Base-by-base conservation (phyloP, 2,888 invertebrate genomes). In the Acrobasis suavella region DNA sequence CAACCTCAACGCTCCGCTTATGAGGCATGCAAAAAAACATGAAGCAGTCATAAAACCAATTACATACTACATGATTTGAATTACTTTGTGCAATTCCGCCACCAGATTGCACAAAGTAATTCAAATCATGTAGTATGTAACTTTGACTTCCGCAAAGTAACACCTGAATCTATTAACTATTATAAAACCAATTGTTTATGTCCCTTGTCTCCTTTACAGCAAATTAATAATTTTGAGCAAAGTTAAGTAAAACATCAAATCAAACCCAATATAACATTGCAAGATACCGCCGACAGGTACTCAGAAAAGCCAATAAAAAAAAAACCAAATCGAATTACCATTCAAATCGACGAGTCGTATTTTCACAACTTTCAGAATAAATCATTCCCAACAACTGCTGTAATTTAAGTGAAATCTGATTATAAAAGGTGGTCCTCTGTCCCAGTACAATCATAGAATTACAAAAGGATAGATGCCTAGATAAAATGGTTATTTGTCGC, bases 401-500 rank as follows among this genome's bases (percentile, higher is more conserved):
- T 84, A 87, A 87, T 85, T 87, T 83, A 78, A 81, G 75, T 78
- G 68, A 78, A 85, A 87, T 86, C 83, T 83, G 86, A 85, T 87
- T 88, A 87, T 78, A 75, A 76, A 78, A 80, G 81, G 77, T 76
- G 76, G 46, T 16, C 56, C 56, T 56, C 42, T 42, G 22, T 16
- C 56, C n/a, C 56, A 46, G 42, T 14, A 56, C 56, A 56, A 42
- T 39, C 56, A 42, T 56, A 56, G 56, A 42, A 69, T 71, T 69
- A 68, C 55, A 64, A 76, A 12, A 71, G 76, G 76, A 50, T 70
- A 75, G 67, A 37, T 22, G 7, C 7, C 5, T 32, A 46, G 12
- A 39, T 39, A 16, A 37, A n/a, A 12, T 32, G 22, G 6, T 22
- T 32, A 14, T 14, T 52, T 46, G 9, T 8, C 32, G 32, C 32